phyloP scores from a whole-genome alignment of 37 sponge, comb jelly and placozoan genomes.

The Ephydatia muelleri region DNA sequence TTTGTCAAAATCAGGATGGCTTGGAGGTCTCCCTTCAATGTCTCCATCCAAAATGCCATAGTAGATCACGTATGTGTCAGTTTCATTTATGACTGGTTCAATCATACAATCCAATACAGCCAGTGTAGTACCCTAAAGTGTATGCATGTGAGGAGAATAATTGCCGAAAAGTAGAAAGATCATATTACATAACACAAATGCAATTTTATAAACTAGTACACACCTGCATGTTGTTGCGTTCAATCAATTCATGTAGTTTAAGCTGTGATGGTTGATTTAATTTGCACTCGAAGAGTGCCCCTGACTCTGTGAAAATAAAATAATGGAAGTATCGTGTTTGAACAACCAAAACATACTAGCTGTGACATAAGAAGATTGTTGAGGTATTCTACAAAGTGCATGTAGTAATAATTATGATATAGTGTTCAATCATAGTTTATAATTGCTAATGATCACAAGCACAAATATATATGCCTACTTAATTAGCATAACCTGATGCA shows the following conservation, averaged over 20 bases:
- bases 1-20: conserved; percentile 34
- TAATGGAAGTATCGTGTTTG: not conserved
- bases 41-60: conserved; percentile 71
- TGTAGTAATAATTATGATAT: no score
- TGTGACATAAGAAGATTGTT: not conserved
- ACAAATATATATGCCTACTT: no score
- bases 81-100: conserved; percentile 34
- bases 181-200: not conserved
- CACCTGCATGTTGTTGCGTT: conserved; percentile 16
- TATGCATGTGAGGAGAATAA: not conserved
- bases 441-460: no score
- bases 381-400: no score
- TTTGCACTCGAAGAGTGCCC: conserved; percentile 20
- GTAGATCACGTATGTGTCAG: conserved; percentile 38
- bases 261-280: not conserved
- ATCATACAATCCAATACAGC: conserved; percentile 72
- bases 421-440: no score
- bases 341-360: not conserved
- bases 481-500: no score
- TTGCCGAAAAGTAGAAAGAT: not conserved
- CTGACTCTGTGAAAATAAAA: conserved; percentile 21
- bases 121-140: conserved; percentile 38
- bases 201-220: not conserved
- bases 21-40: conserved; percentile 49
- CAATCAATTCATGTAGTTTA: conserved; percentile 12